Evolutionary conservation across 2,113 vertebrate genomes (phyloP), one percentile per base, ranked within the genome.

Genomic region (Coracopsis vasa): DNA sequence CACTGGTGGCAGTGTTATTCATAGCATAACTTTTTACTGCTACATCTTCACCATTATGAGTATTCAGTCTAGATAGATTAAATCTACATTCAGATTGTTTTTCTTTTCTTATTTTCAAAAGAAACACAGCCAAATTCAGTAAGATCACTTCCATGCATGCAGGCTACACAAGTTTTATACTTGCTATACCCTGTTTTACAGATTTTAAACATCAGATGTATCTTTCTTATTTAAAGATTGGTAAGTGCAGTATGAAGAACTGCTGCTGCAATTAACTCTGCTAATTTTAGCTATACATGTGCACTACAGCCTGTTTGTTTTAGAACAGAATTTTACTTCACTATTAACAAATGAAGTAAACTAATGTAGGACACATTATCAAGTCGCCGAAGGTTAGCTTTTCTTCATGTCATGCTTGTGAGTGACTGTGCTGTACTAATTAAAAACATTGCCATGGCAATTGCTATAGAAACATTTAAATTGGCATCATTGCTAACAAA

Each of bases 381-480:
- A 89, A 83, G 61, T 88, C 97, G 80, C 78, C 1, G 42, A 96
- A 95, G 95, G 91, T 88, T 91, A 85, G 80, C 73, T 53, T 87
- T 95, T 88, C 80, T 71, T 93, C 48, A 10, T 77, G 56, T 86
- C 81, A 74, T 65, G 56, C 48, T 90, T 90, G 42, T 67, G 79
- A 93, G 61, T 88, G 88, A 82, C 69, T 96, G 29, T 92, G 78
- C 31, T 92, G 82, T 37, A 60, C 78, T 97, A 97, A 97, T 97
- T 97, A 96, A 97, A 97, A 97, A 83, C 88, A 97, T 97, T 97
- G 66, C 89, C 93, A 97, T 97, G 94, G 96, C 72, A 86, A 97
- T 97, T 96, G 77, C 96, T 96, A 97, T 97, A 96, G 97, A 95
- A 97, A 97, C 93, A 92, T 97, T 97, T 96, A 94, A 96, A 96